phyloP scores from a whole-genome alignment of 2,888 invertebrate genomes.

The Amiota mariae region DNA sequence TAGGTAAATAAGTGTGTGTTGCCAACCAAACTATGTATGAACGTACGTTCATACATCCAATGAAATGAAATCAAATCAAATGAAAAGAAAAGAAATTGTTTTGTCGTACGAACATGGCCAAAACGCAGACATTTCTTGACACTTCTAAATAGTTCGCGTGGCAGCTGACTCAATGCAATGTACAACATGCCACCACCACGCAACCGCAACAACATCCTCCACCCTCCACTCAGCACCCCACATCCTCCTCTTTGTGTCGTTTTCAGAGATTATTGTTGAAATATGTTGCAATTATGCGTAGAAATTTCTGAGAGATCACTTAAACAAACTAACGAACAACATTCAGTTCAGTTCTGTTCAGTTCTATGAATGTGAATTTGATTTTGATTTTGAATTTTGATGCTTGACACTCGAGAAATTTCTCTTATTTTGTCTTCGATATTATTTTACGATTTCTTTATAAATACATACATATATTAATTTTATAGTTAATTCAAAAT shows the following conservation, averaged over 20 bases:
- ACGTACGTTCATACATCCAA: too few species aligned
- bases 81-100: too few species aligned
- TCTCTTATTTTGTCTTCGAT: too few species aligned
- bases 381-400: too few species aligned
- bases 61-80: too few species aligned
- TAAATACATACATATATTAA: slow-evolving; percentile 25
- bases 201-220: neutral
- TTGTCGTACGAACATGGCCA: slow-evolving; percentile 31
- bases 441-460: neutral
- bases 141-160: slow-evolving; percentile 66
- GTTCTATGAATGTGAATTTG: too few species aligned
- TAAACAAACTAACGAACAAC: neutral
- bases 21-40: neutral
- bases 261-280: neutral
- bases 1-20: neutral
- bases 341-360: too few species aligned
- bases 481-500: slow-evolving; percentile 59
- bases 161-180: slow-evolving; percentile 23
- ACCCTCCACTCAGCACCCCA: too few species aligned
- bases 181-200: neutral
- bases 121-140: slow-evolving; percentile 65
- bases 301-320: neutral
- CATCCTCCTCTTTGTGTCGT: neutral
- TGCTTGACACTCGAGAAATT: too few species aligned
- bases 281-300: slow-evolving; percentile 13